A percentile compares a stretch with the other conserved stretches of the same genome.
Evolutionary conservation across 2,113 vertebrate genomes (phyloP).

Genomic region (Bufo bufo): DNA sequence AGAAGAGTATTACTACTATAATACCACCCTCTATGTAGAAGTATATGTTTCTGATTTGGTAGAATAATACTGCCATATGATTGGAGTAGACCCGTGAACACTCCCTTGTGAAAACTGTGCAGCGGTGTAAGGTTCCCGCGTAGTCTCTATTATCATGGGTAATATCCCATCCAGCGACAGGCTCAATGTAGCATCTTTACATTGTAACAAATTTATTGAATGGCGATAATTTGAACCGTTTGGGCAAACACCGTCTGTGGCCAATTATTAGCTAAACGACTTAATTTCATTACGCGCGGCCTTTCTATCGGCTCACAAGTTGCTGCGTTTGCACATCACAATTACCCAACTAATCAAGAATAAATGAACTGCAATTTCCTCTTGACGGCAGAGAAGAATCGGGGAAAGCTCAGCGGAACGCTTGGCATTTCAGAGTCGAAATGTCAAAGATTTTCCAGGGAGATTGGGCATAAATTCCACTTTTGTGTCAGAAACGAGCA

Average conservation of each 20-base stretch:
- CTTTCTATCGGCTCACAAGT: not conserved
- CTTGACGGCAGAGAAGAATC: not conserved
- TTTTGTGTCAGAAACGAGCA: constrained; percentile 43
- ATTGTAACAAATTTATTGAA: not conserved
- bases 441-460: constrained; percentile 48
- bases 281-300: constrained; percentile 11
- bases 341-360: constrained; percentile 50
- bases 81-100: not conserved
- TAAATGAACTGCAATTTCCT: constrained; percentile 31
- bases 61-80: not conserved
- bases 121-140: not conserved
- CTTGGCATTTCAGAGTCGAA: constrained; percentile 51
- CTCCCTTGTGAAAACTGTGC: not conserved
- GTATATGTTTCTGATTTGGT: not conserved
- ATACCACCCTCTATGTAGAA: not conserved
- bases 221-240: constrained; percentile 7
- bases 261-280: constrained; percentile 14
- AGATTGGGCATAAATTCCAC: constrained; percentile 40
- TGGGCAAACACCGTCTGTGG: not conserved
- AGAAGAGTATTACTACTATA: not conserved
- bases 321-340: constrained; percentile 40
- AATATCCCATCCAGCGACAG: not conserved
- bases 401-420: constrained; percentile 29
- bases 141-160: not conserved
- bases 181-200: not conserved